Conservation (phyloP, 92 coral and sea anemone genomes). For the Actinostola sp. region DNA sequence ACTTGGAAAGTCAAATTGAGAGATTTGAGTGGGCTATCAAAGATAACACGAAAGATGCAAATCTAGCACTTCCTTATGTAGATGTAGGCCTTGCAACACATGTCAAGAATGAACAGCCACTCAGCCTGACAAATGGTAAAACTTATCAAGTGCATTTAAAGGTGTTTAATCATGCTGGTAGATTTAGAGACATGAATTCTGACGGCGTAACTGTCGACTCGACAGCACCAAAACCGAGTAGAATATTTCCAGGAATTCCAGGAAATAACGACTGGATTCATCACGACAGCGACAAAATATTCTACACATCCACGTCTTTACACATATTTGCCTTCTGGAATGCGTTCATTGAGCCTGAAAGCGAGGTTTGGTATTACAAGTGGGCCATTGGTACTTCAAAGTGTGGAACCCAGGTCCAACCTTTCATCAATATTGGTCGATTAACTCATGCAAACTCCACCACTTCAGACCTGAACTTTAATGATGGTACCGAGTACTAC, state of each 20-base stretch:
- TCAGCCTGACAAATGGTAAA: constrained; percentile 64
- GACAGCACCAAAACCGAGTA: constrained; percentile 71
- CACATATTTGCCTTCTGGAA: constrained; percentile 73
- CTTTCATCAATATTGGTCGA: constrained; percentile 77
- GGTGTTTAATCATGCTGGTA: constrained; percentile 73
- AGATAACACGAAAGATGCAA: constrained; percentile 31
- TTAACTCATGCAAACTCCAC: constrained; percentile 72
- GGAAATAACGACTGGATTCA: constrained; percentile 49
- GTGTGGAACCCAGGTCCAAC: constrained; percentile 89
- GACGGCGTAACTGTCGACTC: constrained; percentile 86
- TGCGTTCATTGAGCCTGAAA: constrained; percentile 74
- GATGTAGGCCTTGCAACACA: constrained; percentile 87
- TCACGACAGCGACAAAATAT: constrained; percentile 24
- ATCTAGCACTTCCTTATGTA: constrained; percentile 48
- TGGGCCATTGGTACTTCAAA: constrained; percentile 88
- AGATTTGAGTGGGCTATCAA: constrained; percentile 86
- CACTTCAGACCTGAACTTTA: constrained; percentile 43
- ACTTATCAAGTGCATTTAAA: constrained; percentile 74
- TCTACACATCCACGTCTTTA: constrained; percentile 47
- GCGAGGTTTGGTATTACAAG: constrained; percentile 90
- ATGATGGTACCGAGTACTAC: constrained; percentile 73
- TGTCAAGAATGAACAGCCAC: constrained; percentile 56
- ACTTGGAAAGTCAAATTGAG: constrained; percentile 78
- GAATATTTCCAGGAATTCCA: constrained; percentile 56
- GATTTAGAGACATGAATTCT: constrained; percentile 64